Evolutionary conservation across 2,797 vertebrate genomes (phyloP).

Genomic region (Pitangus sulphuratus): DNA sequence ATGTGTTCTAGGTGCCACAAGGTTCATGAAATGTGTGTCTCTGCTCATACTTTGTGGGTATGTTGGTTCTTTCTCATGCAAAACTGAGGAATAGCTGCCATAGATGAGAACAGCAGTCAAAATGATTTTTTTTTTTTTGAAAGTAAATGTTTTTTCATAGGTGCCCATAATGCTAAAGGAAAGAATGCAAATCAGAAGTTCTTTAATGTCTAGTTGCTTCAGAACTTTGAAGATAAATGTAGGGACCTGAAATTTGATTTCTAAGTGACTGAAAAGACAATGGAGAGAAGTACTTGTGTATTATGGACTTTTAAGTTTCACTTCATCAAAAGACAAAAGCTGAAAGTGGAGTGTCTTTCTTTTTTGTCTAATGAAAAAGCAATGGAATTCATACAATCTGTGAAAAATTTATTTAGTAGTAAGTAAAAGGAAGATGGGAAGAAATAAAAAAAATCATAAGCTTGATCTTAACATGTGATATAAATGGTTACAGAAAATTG

Average conservation of each 20-base stretch:
- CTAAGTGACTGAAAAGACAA: neutral
- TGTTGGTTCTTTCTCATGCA: neutral
- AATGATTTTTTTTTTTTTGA: neutral
- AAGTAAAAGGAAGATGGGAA: neutral
- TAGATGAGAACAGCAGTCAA: neutral
- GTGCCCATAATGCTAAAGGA: neutral
- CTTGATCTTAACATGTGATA: neutral
- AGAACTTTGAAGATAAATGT: neutral
- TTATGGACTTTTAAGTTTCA: neutral
- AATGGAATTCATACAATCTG: neutral
- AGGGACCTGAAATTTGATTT: neutral
- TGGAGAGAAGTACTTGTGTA: neutral
- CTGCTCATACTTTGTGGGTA: neutral
- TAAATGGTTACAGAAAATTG: neutral
- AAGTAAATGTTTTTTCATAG: neutral
- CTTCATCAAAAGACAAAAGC: neutral
- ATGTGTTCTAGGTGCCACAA: neutral
- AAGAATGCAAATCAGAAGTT: neutral
- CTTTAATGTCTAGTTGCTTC: neutral
- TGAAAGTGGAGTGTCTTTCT: neutral
- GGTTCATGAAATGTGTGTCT: neutral
- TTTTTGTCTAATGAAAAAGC: neutral
- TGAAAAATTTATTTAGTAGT: neutral
- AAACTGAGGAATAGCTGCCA: neutral
- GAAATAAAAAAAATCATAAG: neutral